Percentiles rank a stretch among this genome's conserved stretches.
phyloP scores from a whole-genome alignment of 2,888 invertebrate species.

The Punctoribates punctum region DNA sequence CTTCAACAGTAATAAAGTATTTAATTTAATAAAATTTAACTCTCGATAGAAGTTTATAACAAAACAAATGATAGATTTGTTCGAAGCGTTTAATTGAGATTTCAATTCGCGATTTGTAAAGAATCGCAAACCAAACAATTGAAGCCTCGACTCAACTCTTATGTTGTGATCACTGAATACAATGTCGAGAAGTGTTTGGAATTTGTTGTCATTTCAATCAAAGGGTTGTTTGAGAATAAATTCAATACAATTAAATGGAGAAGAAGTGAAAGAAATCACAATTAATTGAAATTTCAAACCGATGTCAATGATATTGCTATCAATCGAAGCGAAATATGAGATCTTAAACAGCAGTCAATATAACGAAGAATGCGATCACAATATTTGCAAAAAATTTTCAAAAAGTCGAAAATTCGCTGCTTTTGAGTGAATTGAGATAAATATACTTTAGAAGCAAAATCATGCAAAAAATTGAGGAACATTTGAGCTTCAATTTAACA shows the following conservation, averaged over 20 bases:
- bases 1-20: no score
- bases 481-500: conserved; percentile 36
- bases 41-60: neutral
- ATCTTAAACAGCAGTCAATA: conserved; percentile 10
- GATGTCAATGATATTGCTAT: neutral
- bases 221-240: no score
- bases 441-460: conserved; percentile 22
- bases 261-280: no score
- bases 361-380: conserved; percentile 12
- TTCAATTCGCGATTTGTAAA: neutral
- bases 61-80: conserved; percentile 7
- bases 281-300: neutral
- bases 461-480: conserved; percentile 37
- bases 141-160: no score
- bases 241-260: no score
- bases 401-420: conserved; percentile 23
- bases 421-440: conserved; percentile 15
- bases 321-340: neutral
- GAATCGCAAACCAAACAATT: conserved; percentile 19
- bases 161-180: no score
- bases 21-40: neutral
- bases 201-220: no score
- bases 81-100: conserved; percentile 14
- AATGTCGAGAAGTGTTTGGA: no score
- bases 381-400: conserved; percentile 25